These are phyloP conservation scores for Stichopus chloronotus DNA, from an alignment of 35 echinoderm and acorn worm genomes.

Conservation along the genomic window DNA sequence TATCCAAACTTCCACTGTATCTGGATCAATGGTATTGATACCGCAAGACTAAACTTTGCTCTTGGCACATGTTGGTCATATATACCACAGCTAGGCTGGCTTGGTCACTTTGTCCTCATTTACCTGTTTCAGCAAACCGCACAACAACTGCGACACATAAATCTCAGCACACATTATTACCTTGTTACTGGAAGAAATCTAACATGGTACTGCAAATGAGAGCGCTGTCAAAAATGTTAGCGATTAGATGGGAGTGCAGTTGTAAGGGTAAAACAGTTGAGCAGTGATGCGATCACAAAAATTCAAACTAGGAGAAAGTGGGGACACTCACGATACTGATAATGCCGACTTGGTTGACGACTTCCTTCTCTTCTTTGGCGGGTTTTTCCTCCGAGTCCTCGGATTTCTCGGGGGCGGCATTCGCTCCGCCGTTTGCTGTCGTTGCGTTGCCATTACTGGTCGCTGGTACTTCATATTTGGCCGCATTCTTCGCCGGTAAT, in stretches of 20 bases:
- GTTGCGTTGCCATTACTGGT: background rate
- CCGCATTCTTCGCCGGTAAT: background rate
- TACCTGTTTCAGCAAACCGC: background rate
- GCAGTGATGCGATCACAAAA: background rate
- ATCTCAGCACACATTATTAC: background rate
- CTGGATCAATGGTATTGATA: no score
- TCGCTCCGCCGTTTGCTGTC: background rate
- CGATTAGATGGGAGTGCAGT: background rate
- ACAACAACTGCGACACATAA: background rate
- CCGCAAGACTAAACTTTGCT: no score
- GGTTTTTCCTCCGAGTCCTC: background rate
- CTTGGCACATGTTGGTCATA: no score
- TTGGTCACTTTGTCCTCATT: no score
- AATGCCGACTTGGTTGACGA: background rate
- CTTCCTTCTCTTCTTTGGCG: conserved; percentile 7
- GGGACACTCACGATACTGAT: conserved; percentile 23
- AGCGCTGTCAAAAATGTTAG: background rate
- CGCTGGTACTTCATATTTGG: background rate
- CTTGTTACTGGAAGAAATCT: background rate
- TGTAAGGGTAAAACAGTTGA: background rate
- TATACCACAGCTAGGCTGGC: no score
- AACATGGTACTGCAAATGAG: background rate
- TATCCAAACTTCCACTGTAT: no score
- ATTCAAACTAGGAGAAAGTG: background rate
- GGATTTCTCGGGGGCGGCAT: background rate